These are phyloP conservation scores for Masnerella sp. DNA, from an alignment of 2,888 invertebrate genomes.

Conservation along the genomic window DNA sequence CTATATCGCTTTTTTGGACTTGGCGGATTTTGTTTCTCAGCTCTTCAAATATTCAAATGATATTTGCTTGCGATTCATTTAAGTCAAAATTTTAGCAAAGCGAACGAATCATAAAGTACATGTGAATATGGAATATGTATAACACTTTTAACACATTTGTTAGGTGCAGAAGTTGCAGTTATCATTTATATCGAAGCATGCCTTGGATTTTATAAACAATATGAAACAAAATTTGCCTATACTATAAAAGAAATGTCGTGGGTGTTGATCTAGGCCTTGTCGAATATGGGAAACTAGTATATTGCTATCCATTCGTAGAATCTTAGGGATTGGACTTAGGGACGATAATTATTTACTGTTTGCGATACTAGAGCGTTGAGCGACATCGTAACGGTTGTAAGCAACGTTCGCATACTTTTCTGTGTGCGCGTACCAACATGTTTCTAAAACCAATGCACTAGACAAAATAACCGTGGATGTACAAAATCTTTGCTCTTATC, in stretches of 20 bases:
- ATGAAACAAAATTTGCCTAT: conserved; percentile 22
- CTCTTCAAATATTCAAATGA: no score
- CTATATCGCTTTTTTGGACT: no score
- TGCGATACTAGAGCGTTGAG: conserved; percentile 35
- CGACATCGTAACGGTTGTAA: conserved; percentile 47
- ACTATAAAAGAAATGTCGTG: conserved; percentile 23
- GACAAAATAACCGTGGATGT: conserved; percentile 4
- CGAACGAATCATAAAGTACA: no score
- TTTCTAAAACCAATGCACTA: neutral
- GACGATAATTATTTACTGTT: conserved; percentile 42
- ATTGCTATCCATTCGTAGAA: conserved; percentile 39
- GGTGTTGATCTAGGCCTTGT: conserved; percentile 50
- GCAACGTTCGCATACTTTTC: conserved; percentile 16
- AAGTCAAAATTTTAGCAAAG: no score
- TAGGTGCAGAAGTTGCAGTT: no score
- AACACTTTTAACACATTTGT: no score
- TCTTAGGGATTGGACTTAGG: conserved; percentile 41
- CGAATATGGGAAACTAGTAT: conserved; percentile 47
- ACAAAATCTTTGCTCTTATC: neutral
- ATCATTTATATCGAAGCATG: conserved; percentile 16
- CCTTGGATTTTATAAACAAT: conserved; percentile 13
- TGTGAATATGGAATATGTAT: no score
- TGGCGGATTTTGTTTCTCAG: no score
- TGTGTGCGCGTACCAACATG: conserved; percentile 9
- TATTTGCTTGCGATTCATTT: no score